Conservation (phyloP, 2,113 vertebrate species). For the Platysteira castanea region DNA sequence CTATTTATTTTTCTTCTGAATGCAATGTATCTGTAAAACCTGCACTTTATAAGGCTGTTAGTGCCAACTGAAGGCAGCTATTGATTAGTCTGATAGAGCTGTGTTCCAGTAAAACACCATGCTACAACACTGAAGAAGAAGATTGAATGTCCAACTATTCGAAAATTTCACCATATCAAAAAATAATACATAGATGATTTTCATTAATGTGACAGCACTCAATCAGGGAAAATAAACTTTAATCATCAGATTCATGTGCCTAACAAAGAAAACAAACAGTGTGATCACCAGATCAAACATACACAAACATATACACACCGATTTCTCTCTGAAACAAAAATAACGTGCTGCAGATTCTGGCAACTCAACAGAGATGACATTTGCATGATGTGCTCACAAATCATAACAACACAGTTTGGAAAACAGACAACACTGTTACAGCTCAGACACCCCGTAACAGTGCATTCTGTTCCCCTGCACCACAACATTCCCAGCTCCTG, state of each 20-base stretch:
- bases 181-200: neutral
- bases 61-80: neutral
- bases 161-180: neutral
- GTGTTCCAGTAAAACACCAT: neutral
- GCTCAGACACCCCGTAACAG: neutral
- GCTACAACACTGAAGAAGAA: neutral
- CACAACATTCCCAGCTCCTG: neutral
- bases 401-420: neutral
- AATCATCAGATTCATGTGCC: neutral
- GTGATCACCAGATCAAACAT: neutral
- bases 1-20: neutral
- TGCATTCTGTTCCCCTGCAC: neutral
- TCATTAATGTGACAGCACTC: neutral
- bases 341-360: neutral
- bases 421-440: neutral
- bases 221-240: neutral
- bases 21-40: neutral
- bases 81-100: neutral
- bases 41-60: neutral
- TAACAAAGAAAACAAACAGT: neutral
- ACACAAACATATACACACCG: accelerated
- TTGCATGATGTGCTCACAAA: neutral
- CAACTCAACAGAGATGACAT: neutral
- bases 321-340: neutral
- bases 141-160: neutral